Percentiles rank a stretch among this genome's conserved stretches.
Conservation (phyloP, 2,113 vertebrate genomes). For the Speoplatyrhinus poulsoni region DNA sequence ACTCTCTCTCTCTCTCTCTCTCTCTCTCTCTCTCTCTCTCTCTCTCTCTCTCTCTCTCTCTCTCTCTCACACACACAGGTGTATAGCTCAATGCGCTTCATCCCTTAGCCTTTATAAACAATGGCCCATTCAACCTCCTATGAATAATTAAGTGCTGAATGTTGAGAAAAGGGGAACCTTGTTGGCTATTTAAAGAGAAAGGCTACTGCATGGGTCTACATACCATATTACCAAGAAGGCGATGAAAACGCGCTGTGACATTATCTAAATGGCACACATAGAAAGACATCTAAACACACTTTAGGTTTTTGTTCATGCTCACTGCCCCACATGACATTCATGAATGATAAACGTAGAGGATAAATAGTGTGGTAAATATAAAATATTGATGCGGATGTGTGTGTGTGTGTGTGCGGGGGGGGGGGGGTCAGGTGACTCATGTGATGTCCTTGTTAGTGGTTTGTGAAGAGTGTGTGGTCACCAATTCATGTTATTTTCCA, state of each 20-base stretch:
- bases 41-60: too few relatives aligned
- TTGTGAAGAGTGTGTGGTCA: neutral
- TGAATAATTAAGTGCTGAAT: constrained; percentile 71
- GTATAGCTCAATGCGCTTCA: constrained; percentile 35
- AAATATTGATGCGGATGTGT: constrained; percentile 69
- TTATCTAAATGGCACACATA: constrained; percentile 72
- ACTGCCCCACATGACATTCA: constrained; percentile 48
- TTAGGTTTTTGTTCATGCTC: constrained; percentile 1
- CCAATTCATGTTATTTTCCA: too few relatives aligned
- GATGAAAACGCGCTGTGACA: constrained; percentile 60
- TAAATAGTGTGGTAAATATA: constrained; percentile 67
- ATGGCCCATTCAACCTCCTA: constrained; percentile 70
- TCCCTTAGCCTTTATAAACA: constrained; percentile 67
- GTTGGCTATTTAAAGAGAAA: constrained; percentile 63
- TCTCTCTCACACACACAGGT: constrained; percentile 24
- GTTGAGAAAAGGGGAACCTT: constrained; percentile 57
- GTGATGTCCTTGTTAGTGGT: constrained; percentile 43
- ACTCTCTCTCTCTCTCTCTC: too few relatives aligned
- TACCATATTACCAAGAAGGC: constrained; percentile 42
- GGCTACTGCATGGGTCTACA: constrained; percentile 35
- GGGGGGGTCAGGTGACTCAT: constrained; percentile 22
- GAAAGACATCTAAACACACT: constrained; percentile 38
- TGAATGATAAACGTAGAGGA: constrained; percentile 66
- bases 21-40: too few relatives aligned
- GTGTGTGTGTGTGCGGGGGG: too few relatives aligned